Base-by-base conservation (phyloP, 2,888 invertebrate species). In the Malthinus flaveolus region DNA sequence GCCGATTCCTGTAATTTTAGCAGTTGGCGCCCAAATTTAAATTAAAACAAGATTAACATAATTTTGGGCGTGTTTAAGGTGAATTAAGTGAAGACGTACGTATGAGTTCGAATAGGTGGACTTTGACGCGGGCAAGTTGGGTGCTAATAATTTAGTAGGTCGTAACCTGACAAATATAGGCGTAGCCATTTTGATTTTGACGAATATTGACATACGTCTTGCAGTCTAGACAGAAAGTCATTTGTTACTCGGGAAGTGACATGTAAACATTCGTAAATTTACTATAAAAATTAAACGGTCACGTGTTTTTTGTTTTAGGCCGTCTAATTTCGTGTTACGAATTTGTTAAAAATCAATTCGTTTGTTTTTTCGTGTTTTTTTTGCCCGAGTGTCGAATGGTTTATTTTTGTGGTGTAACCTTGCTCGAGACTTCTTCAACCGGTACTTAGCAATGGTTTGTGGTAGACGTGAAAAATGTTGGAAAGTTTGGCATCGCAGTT, bases 111-210 rank as follows among this genome's bases (percentile, higher is more conserved):
- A 1, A 23, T 6, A 8, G 15, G 39, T 2, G 2, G 5, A 5
- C 5, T 23, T 23, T 23, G 5, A 23, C 3, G 39, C 13, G 1
- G 13, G 3, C n/a, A 23, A 15, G 15, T 15, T 13, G 6, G 12
- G 23, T n/a, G 15, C 15, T n/a, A n/a, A 5, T 15, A 4, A 6
- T 13, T 13, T n/a, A 23, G 39, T 42, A 5, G 39, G 71, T 75
- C 75, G 37, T n/a, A 58, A 68, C 61, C 77, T 42, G 66, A 56
- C 59, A 69, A 71, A 71, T 73, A 76, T 76, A 79, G 85, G 85
- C 85, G 85, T 85, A 85, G 86, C 86, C 86, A 86, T 86, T 85
- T 86, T 85, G 84, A 83, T 76, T 77, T 85, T 86, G 85, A 86
- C 85, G 86, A 86, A 86, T 86, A 86, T 86, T 86, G 86, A 86